Evolutionary conservation across 2,113 vertebrate species (phyloP).

Genomic region (Trogon surrucura): DNA sequence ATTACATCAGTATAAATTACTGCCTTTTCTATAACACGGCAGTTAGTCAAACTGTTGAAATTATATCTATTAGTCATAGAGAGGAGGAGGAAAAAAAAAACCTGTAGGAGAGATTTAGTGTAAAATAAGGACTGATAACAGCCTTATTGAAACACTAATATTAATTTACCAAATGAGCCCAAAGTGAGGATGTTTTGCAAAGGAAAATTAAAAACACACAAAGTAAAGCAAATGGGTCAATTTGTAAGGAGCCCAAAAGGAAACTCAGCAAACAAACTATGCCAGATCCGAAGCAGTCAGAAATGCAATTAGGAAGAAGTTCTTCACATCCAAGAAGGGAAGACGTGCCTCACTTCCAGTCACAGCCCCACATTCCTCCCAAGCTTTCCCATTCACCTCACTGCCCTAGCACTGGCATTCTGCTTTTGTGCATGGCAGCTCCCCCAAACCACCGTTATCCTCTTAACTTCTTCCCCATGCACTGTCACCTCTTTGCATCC

Average conservation of each 20-base stretch:
- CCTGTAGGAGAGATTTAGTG: conserved; percentile 67
- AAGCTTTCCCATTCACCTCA: conserved; percentile 25
- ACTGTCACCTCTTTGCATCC: not conserved
- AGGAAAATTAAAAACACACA: conserved; percentile 73
- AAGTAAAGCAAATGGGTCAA: conserved; percentile 79
- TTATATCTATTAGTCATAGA: conserved; percentile 80
- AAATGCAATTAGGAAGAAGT: conserved; percentile 50
- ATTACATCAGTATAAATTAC: conserved; percentile 96
- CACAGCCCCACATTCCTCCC: not conserved
- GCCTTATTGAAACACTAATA: conserved; percentile 72
- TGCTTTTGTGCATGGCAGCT: not conserved
- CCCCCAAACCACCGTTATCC: not conserved
- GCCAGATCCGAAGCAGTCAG: conserved; percentile 18
- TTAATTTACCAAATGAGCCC: conserved; percentile 76
- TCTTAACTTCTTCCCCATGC: not conserved
- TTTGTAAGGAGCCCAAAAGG: conserved; percentile 73
- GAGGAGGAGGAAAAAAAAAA: conserved; percentile 45
- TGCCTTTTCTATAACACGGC: conserved; percentile 82
- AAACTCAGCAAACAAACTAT: conserved; percentile 67
- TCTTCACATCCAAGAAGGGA: conserved; percentile 13
- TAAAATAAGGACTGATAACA: conserved; percentile 68
- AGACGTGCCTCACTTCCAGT: not conserved
- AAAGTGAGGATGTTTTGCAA: conserved; percentile 48
- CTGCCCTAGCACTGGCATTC: not conserved
- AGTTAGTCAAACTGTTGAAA: conserved; percentile 83